Evolutionary conservation across 2,797 vertebrate genomes (phyloP).

Genomic region (Sus cebifrons): DNA sequence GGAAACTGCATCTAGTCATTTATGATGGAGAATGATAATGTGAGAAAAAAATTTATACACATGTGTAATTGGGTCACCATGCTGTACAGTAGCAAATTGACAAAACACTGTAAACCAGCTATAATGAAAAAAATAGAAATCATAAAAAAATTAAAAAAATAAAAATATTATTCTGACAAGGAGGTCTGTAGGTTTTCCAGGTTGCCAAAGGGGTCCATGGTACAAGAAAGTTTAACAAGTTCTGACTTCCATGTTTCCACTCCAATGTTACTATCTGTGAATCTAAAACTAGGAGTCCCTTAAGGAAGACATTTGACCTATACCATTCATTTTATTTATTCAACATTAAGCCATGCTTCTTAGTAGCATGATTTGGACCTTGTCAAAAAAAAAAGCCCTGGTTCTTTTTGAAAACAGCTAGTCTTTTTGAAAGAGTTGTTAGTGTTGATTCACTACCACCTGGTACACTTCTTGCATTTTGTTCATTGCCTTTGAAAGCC

Average conservation of each 20-base stretch:
- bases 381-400: neutral
- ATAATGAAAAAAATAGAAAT: too few relatives aligned
- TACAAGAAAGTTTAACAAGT: neutral
- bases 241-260: fast-evolving
- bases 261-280: neutral
- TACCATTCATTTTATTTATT: neutral
- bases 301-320: neutral
- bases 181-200: neutral
- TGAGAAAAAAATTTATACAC: too few relatives aligned
- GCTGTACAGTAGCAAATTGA: too few relatives aligned
- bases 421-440: neutral
- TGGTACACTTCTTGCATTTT: neutral
- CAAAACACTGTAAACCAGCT: too few relatives aligned
- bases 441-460: neutral
- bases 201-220: fast-evolving
- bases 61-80: too few relatives aligned
- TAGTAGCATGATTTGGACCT: neutral
- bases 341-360: neutral
- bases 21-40: too few relatives aligned
- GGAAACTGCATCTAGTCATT: too few relatives aligned
- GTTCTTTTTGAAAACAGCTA: neutral
- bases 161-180: neutral
- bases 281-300: neutral
- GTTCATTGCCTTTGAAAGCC: neutral
- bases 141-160: neutral